A percentile compares a stretch with the other conserved stretches of the same genome.
Conservation (phyloP, 2,888 invertebrate genomes). For the Ganaspis brasiliensis region DNA sequence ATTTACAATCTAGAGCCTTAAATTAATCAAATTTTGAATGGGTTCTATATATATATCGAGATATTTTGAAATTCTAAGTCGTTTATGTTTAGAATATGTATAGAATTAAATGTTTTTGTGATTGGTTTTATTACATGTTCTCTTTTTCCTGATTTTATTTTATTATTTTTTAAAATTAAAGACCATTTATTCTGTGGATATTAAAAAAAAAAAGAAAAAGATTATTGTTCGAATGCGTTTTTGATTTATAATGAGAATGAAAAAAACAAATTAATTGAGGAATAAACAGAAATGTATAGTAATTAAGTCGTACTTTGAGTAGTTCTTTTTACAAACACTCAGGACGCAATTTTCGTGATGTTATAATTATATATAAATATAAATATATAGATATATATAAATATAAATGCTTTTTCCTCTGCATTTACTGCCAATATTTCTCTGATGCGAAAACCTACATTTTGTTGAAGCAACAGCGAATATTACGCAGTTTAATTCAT, state of each 20-base stretch:
- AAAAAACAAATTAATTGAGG: constrained; percentile 13
- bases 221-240: background rate
- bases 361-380: background rate
- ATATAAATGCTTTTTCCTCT: constrained; percentile 26
- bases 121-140: too few species aligned
- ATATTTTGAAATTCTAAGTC: constrained; percentile 4
- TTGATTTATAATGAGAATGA: constrained; percentile 19
- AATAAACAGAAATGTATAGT: constrained; percentile 14
- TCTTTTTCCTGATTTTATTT: too few species aligned
- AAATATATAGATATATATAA: background rate
- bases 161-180: too few species aligned
- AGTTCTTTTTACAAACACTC: constrained; percentile 10
- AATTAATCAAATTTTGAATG: too few species aligned
- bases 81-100: background rate
- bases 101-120: background rate
- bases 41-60: too few species aligned
- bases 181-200: too few species aligned
- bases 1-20: too few species aligned
- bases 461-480: constrained; percentile 68
- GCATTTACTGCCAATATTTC: constrained; percentile 56
- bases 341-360: background rate
- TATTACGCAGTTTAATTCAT: constrained; percentile 75
- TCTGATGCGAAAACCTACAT: constrained; percentile 70
- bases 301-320: constrained; percentile 15
- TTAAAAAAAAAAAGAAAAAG: too few species aligned